Evolutionary conservation across 2,113 vertebrate species (phyloP), one percentile per base, ranked within the genome.

Genomic region (Brevimyrus niger): DNA sequence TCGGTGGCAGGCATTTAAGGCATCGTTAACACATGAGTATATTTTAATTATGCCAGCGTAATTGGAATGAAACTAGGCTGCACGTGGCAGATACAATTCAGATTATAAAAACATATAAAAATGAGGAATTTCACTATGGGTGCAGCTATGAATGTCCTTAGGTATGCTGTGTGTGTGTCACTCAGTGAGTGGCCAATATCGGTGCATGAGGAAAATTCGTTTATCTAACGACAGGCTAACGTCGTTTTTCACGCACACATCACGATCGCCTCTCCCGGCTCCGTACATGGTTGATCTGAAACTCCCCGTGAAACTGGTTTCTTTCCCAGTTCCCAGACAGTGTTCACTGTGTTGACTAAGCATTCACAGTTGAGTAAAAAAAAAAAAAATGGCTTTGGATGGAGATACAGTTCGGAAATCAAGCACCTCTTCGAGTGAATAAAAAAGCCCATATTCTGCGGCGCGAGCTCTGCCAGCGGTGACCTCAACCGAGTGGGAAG

Each of bases 291-390:
- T 87, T 51, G 21, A 31, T 87, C 15, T 53, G 13, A 47, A 10
- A 53, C n/a, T 48, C 13, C 31, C 53, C 8, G 55, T 19, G 42
- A 61, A 46, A 61, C 55, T 38, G 53, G 35, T 84, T 55, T 61
- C 17, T 5, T 65, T 87, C 53, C n/a, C 85, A 51, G 46, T 86
- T 51, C 47, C 82, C 44, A 35, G 27, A 48, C 48, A 51, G 48
- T 31, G 7, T 47, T 73, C 42, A 88, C 21, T 88, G 42, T 88
- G 42, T 48, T 88, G 42, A 88, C 61, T 88, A 47, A 44, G 55
- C 58, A 73, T 47, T 69, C 42, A 21, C 87, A 88, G 87, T 50
- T 65, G 46, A 61, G 53, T 87, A 42, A 65, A 15, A 88, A 88
- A n/a, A 88, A 42, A 65, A 15, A 88, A 88, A n/a, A 88, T 88